Conservation (phyloP, 2,888 invertebrate species). For the Chorisops tibialis region DNA sequence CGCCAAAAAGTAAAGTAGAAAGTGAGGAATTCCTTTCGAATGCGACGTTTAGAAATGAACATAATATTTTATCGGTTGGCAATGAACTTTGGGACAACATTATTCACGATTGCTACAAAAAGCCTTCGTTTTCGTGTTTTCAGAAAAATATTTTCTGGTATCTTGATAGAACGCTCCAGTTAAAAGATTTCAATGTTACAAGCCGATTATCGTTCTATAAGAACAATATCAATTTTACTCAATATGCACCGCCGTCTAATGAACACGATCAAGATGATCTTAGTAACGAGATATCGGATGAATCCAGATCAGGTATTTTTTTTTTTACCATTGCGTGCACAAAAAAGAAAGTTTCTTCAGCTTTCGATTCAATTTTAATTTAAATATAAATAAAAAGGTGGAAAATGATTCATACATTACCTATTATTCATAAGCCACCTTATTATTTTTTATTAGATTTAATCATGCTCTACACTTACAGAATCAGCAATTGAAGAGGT, state of each 20-base stretch:
- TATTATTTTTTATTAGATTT: too few species aligned
- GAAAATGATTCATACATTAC: neutral
- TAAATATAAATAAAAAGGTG: neutral
- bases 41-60: too few species aligned
- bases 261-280: slow-evolving; percentile 38
- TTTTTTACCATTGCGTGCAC: neutral
- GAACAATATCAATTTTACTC: slow-evolving; percentile 61
- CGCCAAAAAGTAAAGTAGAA: too few species aligned
- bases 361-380: neutral
- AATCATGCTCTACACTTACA: neutral
- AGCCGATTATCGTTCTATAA: slow-evolving; percentile 63
- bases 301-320: slow-evolving; percentile 40
- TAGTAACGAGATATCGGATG: slow-evolving; percentile 40
- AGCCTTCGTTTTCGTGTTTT: slow-evolving; percentile 69
- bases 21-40: too few species aligned
- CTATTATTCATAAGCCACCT: too few species aligned
- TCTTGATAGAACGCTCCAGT: slow-evolving; percentile 63
- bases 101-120: slow-evolving; percentile 65
- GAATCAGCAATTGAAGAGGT: slow-evolving; percentile 72
- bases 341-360: neutral
- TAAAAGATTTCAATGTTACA: slow-evolving; percentile 64
- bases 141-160: slow-evolving; percentile 75
- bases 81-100: slow-evolving; percentile 72
- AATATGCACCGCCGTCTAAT: slow-evolving; percentile 58
- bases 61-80: slow-evolving; percentile 42